Conservation (phyloP, 2,797 vertebrate species). For the Lates japonicus region DNA sequence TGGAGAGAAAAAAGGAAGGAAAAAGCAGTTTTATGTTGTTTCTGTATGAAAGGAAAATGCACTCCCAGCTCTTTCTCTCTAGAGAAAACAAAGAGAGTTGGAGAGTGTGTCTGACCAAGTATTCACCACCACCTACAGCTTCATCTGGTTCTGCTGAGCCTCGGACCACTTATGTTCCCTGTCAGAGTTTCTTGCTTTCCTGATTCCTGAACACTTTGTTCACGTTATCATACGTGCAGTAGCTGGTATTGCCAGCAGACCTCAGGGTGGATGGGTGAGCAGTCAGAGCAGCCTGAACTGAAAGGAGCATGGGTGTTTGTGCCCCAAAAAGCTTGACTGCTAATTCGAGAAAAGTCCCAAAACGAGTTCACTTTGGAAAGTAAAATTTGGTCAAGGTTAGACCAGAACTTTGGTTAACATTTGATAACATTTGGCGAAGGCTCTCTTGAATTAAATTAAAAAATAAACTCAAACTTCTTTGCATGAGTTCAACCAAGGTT, state of each 20-base stretch:
- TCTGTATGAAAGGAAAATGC: conserved; percentile 49
- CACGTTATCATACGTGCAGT: neutral
- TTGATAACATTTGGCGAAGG: conserved; percentile 22
- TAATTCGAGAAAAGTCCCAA: neutral
- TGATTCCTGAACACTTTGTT: conserved; percentile 17
- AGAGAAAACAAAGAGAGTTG: conserved; percentile 32
- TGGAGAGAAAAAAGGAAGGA: conserved; percentile 8
- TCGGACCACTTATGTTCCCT: conserved; percentile 44
- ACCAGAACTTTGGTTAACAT: conserved; percentile 16
- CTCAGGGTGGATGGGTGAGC: conserved; percentile 1
- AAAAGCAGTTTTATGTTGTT: conserved; percentile 49
- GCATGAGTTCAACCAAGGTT: conserved; percentile 31
- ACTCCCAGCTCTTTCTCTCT: conserved; percentile 30
- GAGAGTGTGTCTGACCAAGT: conserved; percentile 46
- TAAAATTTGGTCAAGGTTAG: conserved; percentile 14
- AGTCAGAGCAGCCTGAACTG: neutral
- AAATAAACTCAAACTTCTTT: conserved; percentile 8
- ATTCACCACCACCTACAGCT: conserved; percentile 64
- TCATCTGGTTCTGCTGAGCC: conserved; percentile 39
- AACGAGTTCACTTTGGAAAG: neutral
- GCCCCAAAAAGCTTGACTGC: neutral
- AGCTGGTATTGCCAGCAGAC: neutral
- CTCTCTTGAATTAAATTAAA: conserved; percentile 1
- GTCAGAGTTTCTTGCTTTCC: conserved; percentile 17
- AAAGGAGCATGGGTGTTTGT: neutral